Base-by-base conservation (phyloP, 2,113 vertebrate species). In the Tonatia bakeri region DNA sequence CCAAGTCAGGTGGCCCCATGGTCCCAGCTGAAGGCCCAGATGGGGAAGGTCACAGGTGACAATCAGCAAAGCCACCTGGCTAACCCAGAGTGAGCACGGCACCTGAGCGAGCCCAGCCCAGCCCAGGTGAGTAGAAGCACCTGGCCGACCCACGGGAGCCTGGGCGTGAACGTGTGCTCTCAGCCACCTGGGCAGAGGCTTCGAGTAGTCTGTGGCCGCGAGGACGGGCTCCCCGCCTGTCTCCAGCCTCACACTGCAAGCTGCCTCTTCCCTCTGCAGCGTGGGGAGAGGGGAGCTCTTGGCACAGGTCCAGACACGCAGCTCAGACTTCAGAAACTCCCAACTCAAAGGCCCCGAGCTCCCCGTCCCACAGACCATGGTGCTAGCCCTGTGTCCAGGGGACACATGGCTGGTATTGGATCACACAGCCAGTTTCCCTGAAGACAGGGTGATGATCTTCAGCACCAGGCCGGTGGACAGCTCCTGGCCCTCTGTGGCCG, bases 91-190 rank as follows among this genome's bases (percentile, higher is more conserved):
- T 59, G 64, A 33, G 24, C 56, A 22, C 22, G 28, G 20, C 4
- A 0, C 10, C 40, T 13, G 56, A n/a, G 19, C 19, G 67, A 40
- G 40, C 59, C 31, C 20, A n/a, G 80, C 28, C 19, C 61, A 33
- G 40, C 7, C 26, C 22, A 19, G 11, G 50, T 36, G 64, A 79
- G 19, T 33, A 45, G 65, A 56, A 9, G 24, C 19, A 1, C 40
- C 11, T 6, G 16, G 56, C 10, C 13, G 0, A 7, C 0, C 5
- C 6, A 11, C 10, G 4, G 1, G 22, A 2, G 31, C 4, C 0
- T 6, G 4, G 17, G 22, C 64, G 61, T 36, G 64, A 83, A 36
- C 26, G 28, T 0, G 0, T 0, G 0, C 64, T 65, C 3, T 31
- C 4, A 72, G n/a, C 1, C 17, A 6, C 20, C 28, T 54, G 45